Evolutionary conservation across 30 jellyfish, hydroid and myxozoan species (phyloP).

Genomic region (Morbakka virulenta): DNA sequence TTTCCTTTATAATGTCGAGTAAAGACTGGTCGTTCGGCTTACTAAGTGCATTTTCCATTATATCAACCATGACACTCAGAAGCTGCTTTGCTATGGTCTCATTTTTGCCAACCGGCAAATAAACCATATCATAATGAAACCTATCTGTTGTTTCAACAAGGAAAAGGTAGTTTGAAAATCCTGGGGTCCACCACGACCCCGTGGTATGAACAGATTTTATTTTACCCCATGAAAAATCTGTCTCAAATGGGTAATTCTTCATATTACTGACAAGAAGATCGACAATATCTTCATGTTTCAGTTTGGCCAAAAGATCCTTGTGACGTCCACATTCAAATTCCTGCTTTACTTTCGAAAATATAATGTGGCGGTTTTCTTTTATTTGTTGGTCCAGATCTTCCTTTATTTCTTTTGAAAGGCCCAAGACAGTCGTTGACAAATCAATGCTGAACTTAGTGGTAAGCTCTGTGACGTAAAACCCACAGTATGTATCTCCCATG

Average conservation of each 20-base stretch:
- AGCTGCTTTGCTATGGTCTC: not conserved
- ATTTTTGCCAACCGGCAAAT: not conserved
- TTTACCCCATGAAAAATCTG: not conserved
- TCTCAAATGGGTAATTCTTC: not conserved
- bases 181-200: not conserved
- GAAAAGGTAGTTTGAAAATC: not conserved
- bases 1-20: not conserved
- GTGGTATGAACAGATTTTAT: not conserved
- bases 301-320: not conserved
- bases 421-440: not conserved
- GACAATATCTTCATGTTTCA: not conserved
- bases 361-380: not conserved
- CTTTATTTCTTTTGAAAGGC: not conserved
- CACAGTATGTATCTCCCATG: not conserved
- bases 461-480: not conserved
- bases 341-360: not conserved
- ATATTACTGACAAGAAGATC: not conserved
- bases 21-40: not conserved
- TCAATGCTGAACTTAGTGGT: not conserved
- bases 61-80: not conserved
- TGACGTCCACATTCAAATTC: not conserved
- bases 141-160: not conserved
- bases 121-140: not conserved
- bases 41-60: not conserved
- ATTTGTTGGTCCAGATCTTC: not conserved